Percentiles rank a stretch among this genome's conserved stretches.
phyloP scores from a whole-genome alignment of 2,113 vertebrate genomes.

The Puffinus mauretanicus region DNA sequence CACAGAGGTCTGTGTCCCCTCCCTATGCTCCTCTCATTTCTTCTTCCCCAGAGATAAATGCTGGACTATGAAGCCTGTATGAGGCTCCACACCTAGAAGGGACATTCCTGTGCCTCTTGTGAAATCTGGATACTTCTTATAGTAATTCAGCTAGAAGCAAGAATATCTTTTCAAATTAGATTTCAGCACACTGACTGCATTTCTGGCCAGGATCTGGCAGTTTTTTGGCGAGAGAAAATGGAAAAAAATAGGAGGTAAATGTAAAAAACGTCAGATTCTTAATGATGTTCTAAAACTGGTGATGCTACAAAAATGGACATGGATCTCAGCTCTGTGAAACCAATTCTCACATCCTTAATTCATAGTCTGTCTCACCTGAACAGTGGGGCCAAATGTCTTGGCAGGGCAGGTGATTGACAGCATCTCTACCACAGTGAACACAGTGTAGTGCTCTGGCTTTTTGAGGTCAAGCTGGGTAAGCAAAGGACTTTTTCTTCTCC shows the following conservation, averaged over 20 bases:
- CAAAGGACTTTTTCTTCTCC: background rate
- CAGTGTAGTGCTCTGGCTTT: background rate
- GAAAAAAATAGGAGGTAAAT: background rate
- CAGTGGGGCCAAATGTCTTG: background rate
- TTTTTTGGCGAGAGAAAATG: slow-evolving; percentile 41
- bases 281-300: slow-evolving; percentile 38
- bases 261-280: background rate
- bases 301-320: slow-evolving; percentile 8
- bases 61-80: background rate
- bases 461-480: background rate
- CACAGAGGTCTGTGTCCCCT: background rate
- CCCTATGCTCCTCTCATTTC: background rate
- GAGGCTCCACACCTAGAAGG: background rate
- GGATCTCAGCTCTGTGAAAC: background rate
- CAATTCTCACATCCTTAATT: background rate
- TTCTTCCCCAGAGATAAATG: background rate
- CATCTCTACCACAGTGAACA: background rate
- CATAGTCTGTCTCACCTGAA: background rate
- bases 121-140: slow-evolving; percentile 14
- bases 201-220: slow-evolving; percentile 24
- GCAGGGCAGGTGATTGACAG: background rate
- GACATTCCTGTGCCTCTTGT: background rate
- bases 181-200: slow-evolving; percentile 33
- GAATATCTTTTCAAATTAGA: slow-evolving; percentile 42
- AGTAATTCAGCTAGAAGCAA: slow-evolving; percentile 51